Base-by-base conservation (phyloP, 2,888 invertebrate species). In the Eudasyphora cyanicolor region DNA sequence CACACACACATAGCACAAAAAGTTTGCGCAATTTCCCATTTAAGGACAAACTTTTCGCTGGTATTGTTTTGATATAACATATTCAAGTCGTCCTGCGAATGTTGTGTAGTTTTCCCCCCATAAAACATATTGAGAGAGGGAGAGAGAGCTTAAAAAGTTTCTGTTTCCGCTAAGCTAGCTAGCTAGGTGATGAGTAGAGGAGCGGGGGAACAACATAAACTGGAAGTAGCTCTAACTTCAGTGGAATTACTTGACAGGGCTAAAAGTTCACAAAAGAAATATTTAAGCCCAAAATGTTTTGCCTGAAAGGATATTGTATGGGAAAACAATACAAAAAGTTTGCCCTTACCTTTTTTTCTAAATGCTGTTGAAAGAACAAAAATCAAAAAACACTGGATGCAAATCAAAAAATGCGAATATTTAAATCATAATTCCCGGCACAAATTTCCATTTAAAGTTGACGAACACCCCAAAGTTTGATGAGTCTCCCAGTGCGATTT, bases 1-100 rank as follows among this genome's bases (percentile, higher is more conserved):
- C 42, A 69, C 35, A 76, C 42, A 69, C 32, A 60, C 4, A 24
- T 1, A 57, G 19, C 21, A 12, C 51, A 21, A n/a, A 12, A 21
- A 42, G 7, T 35, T 42, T 62, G 60, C 17, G 38, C 71, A 78
- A 78, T 71, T 67, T 67, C 19, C 12, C 38, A 24, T 64, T 42
- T 42, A 35, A 35, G 24, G 24, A 67, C 35, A 14, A 67, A 67
- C 19, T 64, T 67, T 64, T 35, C 14, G n/a, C 19, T 64, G 64
- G 19, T 38, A 64, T 64, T 64, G 64, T 64, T 64, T 64, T 29
- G 60, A 60, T 29, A 17, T 60, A 5, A 60, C 60, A 32, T 60
- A 27, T 60, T 60, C n/a, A n/a, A n/a, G n/a, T n/a, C 19, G 1
- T 38, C 2, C 7, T 1, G 8, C 10, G 27, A 12, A 0, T 24